These are phyloP conservation scores for Ptiloglossa arizonensis DNA, from an alignment of 1,140 invertebrate species.

Conservation along the genomic window DNA sequence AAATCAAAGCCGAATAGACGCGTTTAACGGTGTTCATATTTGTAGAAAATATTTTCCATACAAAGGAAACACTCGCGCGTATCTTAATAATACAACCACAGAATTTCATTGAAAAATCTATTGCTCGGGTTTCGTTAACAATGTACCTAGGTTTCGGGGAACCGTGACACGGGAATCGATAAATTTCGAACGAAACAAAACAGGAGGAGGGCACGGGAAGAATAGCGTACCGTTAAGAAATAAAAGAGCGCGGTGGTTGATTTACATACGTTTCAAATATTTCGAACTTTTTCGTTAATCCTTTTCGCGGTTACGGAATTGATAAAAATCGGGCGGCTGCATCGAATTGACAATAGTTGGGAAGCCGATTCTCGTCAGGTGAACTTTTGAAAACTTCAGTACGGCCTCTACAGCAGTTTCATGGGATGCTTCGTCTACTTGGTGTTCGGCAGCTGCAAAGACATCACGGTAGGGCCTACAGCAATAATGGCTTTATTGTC, in stretches of 20 bases:
- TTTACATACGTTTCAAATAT: not conserved
- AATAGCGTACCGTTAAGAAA: not conserved
- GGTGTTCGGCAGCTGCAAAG: slow-evolving; percentile 86
- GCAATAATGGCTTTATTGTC: slow-evolving; percentile 84
- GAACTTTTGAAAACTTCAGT: slow-evolving; percentile 78
- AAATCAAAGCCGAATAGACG: too few species aligned
- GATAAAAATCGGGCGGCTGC: not conserved
- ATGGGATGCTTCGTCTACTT: slow-evolving; percentile 87
- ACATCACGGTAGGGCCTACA: slow-evolving; percentile 85
- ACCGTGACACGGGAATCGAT: not conserved
- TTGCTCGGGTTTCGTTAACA: too few species aligned
- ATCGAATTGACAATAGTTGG: slow-evolving; percentile 17
- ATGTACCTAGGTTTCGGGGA: too few species aligned
- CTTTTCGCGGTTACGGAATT: not conserved
- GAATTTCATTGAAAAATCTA: too few species aligned
- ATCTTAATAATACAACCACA: too few species aligned
- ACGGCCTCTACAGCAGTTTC: slow-evolving; percentile 87
- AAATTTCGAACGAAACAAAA: too few species aligned
- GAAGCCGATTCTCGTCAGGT: slow-evolving; percentile 45
- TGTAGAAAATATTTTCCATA: too few species aligned
- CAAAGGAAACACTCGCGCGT: too few species aligned
- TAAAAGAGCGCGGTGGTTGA: not conserved
- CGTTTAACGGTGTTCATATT: too few species aligned
- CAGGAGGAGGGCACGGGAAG: too few species aligned
- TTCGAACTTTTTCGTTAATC: not conserved